phyloP scores from a whole-genome alignment of 2,113 vertebrate genomes.

The Zapus hudsonius region DNA sequence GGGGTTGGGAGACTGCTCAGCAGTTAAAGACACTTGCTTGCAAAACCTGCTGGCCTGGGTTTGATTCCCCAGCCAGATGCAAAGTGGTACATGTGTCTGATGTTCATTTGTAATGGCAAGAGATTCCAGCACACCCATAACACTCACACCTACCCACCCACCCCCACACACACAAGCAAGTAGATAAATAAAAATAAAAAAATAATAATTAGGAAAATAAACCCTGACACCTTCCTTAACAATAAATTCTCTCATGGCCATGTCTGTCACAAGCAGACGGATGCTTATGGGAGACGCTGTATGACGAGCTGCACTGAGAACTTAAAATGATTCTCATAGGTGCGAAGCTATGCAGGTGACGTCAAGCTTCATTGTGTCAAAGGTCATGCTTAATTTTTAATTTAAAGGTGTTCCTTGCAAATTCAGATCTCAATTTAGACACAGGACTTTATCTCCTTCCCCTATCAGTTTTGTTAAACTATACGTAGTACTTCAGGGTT shows the following conservation, averaged over 20 bases:
- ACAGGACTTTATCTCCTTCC: conserved; percentile 1
- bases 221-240: not conserved
- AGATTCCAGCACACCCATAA: too few species aligned
- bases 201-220: conserved; percentile 33
- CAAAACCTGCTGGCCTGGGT: too few species aligned
- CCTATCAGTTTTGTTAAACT: conserved; percentile 28
- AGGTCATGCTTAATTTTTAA: conserved; percentile 79
- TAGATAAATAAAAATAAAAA: too few species aligned
- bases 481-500: conserved; percentile 3
- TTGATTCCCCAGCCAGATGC: too few species aligned
- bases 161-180: too few species aligned
- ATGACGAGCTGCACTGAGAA: conserved; percentile 54
- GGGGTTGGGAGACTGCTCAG: too few species aligned
- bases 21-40: too few species aligned
- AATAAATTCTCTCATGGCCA: not conserved
- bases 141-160: too few species aligned
- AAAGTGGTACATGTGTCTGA: too few species aligned
- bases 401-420: conserved; percentile 79
- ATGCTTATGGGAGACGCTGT: conserved; percentile 6
- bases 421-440: conserved; percentile 73
- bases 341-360: conserved; percentile 73
- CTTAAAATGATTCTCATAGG: conserved; percentile 68
- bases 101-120: too few species aligned
- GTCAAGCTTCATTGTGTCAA: conserved; percentile 69
- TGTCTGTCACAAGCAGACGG: conserved; percentile 58